Evolutionary conservation across 2,113 vertebrate genomes (phyloP).

Genomic region (Spilogale gracilis): DNA sequence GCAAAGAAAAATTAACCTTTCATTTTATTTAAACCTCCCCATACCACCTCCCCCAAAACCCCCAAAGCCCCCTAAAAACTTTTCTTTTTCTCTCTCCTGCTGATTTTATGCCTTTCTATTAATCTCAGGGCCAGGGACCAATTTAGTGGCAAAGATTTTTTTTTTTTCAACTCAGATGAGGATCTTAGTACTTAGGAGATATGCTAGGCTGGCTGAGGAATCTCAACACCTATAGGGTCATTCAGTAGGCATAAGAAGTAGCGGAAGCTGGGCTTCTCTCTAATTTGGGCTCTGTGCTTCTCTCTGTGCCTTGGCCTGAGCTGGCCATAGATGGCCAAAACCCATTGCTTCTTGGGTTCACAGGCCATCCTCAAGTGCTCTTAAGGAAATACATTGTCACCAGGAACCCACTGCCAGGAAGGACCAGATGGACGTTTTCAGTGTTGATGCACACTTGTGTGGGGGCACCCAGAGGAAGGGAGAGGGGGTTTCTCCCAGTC

Average conservation of each 20-base stretch:
- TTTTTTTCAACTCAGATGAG: not conserved
- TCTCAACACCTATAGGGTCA: fast-evolving
- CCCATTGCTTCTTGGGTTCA: not conserved
- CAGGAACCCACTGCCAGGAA: not conserved
- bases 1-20: not conserved
- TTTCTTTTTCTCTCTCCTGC: not conserved
- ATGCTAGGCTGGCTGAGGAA: not conserved
- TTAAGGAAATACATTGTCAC: slow-evolving; percentile 59
- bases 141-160: not conserved
- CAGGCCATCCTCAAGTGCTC: not conserved
- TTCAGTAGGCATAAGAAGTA: not conserved
- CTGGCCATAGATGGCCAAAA: not conserved
- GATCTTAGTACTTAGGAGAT: not conserved
- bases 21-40: not conserved
- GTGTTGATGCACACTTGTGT: not conserved
- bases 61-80: not conserved
- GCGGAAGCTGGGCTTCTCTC: not conserved
- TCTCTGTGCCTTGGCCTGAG: not conserved
- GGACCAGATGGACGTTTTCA: slow-evolving; percentile 72
- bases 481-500: not conserved
- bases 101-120: slow-evolving; percentile 10
- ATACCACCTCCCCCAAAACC: not conserved
- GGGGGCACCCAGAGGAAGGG: not conserved
- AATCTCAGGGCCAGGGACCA: not conserved
- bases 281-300: not conserved